Evolutionary conservation across 2,113 vertebrate species (phyloP), one percentile per base, ranked within the genome.

Genomic region (Mesitornis unicolor): DNA sequence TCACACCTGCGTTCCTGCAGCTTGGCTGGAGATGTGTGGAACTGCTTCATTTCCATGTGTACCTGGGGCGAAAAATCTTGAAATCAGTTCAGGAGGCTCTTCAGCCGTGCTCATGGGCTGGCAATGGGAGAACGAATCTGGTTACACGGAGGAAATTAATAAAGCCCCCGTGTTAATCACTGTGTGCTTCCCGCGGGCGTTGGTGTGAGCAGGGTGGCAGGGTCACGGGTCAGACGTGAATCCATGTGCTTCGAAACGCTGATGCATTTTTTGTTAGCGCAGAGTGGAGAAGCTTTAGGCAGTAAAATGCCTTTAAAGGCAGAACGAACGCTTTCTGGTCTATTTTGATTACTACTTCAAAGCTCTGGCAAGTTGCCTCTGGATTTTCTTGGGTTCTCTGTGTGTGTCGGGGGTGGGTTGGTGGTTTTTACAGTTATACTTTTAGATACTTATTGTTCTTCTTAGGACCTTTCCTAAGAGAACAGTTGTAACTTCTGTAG

Each of bases 101-200:
- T 21, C 6, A 65, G 16, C 33, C 2, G 0, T 2, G 28, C 53
- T 45, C 3, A 2, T 9, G 29, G 61, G 45, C 40, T 40, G 63
- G n/a, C 13, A 8, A 25, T 65, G 1, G 0, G 51, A 17, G 53
- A 29, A 42, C n/a, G 40, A 24, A 17, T n/a, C n/a, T n/a, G n/a
- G n/a, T n/a, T n/a, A n/a, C n/a, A n/a, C n/a, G n/a, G n/a, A n/a
- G n/a, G n/a, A n/a, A n/a, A n/a, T n/a, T n/a, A n/a, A n/a, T 28
- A 22, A 28, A 54, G 19, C 16, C 11, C 29, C 9, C 5, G 43
- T 5, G 26, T 25, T 18, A 19, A 38, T 29, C 3, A 5, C 38
- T 42, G 2, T 3, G 0, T 3, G 28, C 70, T 38, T 17, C 25
- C 33, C 26, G 45, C 1, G 2, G 61, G 50, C 18, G 40, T 33